These are phyloP conservation scores for Paraescarpia echinospica DNA, from an alignment of 1,140 invertebrate genomes.

Conservation along the genomic window DNA sequence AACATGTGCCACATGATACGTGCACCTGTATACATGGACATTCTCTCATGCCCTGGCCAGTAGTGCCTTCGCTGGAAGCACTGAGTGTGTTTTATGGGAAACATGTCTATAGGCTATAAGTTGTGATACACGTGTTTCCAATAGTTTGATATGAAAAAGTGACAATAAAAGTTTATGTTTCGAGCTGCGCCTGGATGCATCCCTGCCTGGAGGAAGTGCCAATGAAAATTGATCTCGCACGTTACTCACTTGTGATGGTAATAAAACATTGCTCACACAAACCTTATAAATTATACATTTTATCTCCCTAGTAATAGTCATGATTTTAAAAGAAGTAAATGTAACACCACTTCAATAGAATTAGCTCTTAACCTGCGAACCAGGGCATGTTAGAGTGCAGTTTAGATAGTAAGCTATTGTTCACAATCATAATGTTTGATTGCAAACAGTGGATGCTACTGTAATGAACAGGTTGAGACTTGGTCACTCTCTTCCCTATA, in stretches of 20 bases:
- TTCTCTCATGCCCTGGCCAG: background rate
- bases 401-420: too few relatives aligned
- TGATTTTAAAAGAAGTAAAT: too few relatives aligned
- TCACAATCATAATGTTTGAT: too few relatives aligned
- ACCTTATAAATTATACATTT: too few relatives aligned
- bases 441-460: too few relatives aligned
- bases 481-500: too few relatives aligned
- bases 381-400: too few relatives aligned
- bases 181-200: background rate
- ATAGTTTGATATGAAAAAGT: background rate
- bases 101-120: background rate
- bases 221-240: background rate
- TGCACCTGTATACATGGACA: background rate
- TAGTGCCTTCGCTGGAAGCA: background rate
- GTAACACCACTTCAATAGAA: too few relatives aligned
- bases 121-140: background rate
- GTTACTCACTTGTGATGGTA: background rate
- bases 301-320: too few relatives aligned
- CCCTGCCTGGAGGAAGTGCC: background rate
- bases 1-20: background rate
- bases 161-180: background rate
- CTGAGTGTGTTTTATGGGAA: background rate
- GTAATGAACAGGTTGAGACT: too few relatives aligned
- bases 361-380: too few relatives aligned
- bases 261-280: too few relatives aligned